These are phyloP conservation scores for Phylloscopus collybita DNA, from an alignment of 2,797 vertebrate genomes.

Conservation along the genomic window DNA sequence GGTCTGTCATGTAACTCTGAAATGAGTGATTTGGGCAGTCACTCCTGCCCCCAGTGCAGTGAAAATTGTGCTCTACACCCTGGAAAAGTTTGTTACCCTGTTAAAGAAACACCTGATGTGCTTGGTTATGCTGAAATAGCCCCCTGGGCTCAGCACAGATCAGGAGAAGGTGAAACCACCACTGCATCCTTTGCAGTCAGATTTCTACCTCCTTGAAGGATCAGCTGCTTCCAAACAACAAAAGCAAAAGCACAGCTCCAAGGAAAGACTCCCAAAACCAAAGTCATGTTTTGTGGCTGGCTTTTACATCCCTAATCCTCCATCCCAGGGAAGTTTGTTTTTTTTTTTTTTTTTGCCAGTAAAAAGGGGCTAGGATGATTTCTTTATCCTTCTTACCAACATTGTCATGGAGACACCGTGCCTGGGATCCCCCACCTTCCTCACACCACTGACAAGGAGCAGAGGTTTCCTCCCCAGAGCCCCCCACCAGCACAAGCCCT, in stretches of 20 bases:
- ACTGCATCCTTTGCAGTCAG: neutral
- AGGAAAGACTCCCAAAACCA: neutral
- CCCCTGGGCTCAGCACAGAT: neutral
- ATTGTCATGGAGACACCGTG: rapidly evolving
- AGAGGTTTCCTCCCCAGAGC: neutral
- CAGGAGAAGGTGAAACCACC: neutral
- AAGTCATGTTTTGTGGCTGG: rapidly evolving
- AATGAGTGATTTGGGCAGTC: neutral
- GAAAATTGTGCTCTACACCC: neutral
- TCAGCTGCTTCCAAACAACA: neutral
- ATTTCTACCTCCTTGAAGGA: neutral
- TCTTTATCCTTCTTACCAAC: neutral
- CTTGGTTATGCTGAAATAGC: neutral
- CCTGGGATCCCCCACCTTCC: neutral
- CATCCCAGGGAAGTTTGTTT: neutral
- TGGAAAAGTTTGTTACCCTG: neutral
- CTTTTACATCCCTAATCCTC: neutral
- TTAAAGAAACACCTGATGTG: neutral
- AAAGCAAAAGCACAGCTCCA: neutral
- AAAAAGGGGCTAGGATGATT: neutral
- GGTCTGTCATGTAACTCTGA: neutral
- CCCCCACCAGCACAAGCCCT: neutral
- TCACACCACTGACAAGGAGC: neutral
- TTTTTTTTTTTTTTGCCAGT: neutral
- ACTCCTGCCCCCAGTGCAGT: rapidly evolving